Evolutionary conservation across 1,140 invertebrate genomes (phyloP), one percentile per base, ranked within the genome.

Genomic region (Argopecten irradians): DNA sequence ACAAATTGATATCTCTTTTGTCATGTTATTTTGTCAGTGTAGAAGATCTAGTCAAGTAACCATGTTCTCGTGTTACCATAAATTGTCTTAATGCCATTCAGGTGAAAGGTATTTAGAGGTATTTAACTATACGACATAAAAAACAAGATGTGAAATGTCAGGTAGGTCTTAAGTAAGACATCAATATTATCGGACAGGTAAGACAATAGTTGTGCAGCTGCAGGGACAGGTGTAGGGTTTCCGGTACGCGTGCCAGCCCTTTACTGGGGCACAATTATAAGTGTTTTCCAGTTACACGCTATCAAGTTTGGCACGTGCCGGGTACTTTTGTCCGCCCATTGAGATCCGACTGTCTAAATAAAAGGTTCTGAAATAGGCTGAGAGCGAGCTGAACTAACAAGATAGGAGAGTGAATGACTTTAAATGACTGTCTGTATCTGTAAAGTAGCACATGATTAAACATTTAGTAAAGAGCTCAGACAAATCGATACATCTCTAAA

Each of bases 401-500:
- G 55, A n/a, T 11, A n/a, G 0, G 14, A 71, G 55, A 71, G 55
- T 71, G 55, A 71, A 71, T 71, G 55, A 28, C 55, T 71, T 71
- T 71, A 71, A 71, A 71, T 71, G 55, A 71, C 55, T 71, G 55
- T 28, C 43, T 28, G 55, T 71, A 71, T 71, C 55, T 71, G 55
- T n/a, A 28, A n/a, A 71, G 55, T 71, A 71, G 5, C 55, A 71
- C 55, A 71, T 71, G 55, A 71, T 71, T 71, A 71, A n/a, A 71
- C 55, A 71, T 28, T 7, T 28, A 71, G 55, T 71, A 71, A 71
- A 71, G 55, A n/a, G 55, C 55, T n/a, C n/a, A 16, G 55, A 71
- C 55, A 71, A n/a, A 71, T 71, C 55, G 55, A 71, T 71, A 71
- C 55, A 71, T 71, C 55, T 71, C 28, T n/a, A 71, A 71, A 71